These are phyloP conservation scores for Solea senegalensis DNA, from an alignment of 2,113 vertebrate species.

Conservation along the genomic window DNA sequence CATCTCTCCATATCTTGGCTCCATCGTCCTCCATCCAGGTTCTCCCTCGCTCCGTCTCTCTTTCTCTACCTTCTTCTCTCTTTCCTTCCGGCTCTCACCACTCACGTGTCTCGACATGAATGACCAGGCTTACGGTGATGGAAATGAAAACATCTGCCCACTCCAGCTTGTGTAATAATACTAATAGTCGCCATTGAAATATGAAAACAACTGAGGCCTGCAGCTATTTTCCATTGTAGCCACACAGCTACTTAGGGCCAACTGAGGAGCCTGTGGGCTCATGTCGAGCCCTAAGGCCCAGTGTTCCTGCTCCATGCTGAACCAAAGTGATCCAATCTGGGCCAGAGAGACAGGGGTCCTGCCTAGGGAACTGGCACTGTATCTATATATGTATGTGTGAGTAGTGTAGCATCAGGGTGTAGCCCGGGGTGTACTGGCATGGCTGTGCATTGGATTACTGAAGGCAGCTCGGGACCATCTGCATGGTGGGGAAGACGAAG, in stretches of 20 bases:
- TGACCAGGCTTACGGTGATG: slow-evolving; percentile 25
- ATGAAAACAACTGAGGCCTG: slow-evolving; percentile 46
- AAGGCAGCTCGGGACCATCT: slow-evolving; percentile 82
- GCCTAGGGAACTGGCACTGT: slow-evolving; percentile 79
- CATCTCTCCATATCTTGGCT: slow-evolving; percentile 27
- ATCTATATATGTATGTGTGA: slow-evolving; percentile 53
- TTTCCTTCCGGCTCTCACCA: slow-evolving; percentile 1
- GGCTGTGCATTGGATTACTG: slow-evolving; percentile 78
- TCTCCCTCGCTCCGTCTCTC: background rate
- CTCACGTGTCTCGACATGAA: slow-evolving; percentile 12
- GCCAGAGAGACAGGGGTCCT: slow-evolving; percentile 74
- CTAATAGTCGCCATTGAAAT: slow-evolving; percentile 64
- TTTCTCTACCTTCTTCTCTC: background rate
- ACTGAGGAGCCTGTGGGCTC: slow-evolving; percentile 64
- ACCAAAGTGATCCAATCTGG: slow-evolving; percentile 75
- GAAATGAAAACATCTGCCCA: slow-evolving; percentile 61
- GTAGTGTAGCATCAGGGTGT: slow-evolving; percentile 74
- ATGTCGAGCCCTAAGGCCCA: slow-evolving; percentile 70
- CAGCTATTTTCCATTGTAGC: slow-evolving; percentile 61
- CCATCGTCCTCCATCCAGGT: slow-evolving; percentile 15
- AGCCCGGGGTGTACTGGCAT: slow-evolving; percentile 80
- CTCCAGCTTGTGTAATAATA: slow-evolving; percentile 64
- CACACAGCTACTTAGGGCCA: slow-evolving; percentile 55
- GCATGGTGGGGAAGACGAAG: slow-evolving; percentile 66
- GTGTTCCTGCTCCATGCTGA: slow-evolving; percentile 70